These are phyloP conservation scores for Temnothorax unifasciatus DNA, from an alignment of 2,888 invertebrate genomes.

Conservation along the genomic window DNA sequence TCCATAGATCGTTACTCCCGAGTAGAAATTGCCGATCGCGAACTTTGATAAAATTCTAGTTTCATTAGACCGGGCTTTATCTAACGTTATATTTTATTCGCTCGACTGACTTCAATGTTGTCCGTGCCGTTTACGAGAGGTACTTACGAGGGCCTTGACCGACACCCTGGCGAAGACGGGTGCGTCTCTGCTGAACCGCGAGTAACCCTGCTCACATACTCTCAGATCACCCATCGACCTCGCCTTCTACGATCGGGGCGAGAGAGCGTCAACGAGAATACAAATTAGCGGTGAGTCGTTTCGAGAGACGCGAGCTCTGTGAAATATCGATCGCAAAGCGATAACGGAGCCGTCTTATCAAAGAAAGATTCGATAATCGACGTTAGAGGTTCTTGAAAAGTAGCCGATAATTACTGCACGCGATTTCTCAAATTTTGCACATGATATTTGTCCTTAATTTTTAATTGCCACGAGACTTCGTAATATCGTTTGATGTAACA, in stretches of 20 bases:
- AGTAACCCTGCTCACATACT: conserved; percentile 83
- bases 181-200: conserved; percentile 80
- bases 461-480: neutral
- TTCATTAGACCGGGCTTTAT: conserved; percentile 28
- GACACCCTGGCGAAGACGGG: conserved; percentile 88
- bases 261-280: conserved; percentile 73
- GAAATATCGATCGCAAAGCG: conserved; percentile 35
- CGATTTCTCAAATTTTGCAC: neutral
- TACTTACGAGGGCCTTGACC: conserved; percentile 89
- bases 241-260: conserved; percentile 86
- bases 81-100: neutral
- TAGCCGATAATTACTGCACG: neutral
- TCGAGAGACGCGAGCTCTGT: conserved; percentile 62
- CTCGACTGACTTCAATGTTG: conserved; percentile 60
- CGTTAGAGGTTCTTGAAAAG: neutral
- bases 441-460: neutral
- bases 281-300: conserved; percentile 73
- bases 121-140: conserved; percentile 67
- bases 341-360: neutral
- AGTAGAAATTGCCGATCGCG: conserved; percentile 23
- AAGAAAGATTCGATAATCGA: neutral
- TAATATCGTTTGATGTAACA: neutral
- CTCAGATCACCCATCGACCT: conserved; percentile 87
- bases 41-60: conserved; percentile 31
- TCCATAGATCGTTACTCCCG: conserved; percentile 32